These are phyloP conservation scores for Chrysemys picta DNA, from an alignment of 2,113 vertebrate genomes.

Conservation along the genomic window DNA sequence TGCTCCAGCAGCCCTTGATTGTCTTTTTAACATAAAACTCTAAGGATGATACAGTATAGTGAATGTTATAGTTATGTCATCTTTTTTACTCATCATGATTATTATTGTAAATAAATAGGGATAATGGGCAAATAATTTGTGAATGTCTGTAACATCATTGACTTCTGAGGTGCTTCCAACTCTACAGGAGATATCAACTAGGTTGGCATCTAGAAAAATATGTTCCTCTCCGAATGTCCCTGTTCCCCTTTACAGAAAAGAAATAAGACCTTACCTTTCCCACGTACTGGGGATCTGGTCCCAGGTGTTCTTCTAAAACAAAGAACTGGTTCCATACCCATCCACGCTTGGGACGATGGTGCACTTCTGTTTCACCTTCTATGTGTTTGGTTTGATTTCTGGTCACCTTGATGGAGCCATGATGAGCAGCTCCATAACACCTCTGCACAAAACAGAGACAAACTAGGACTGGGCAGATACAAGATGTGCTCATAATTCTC, in stretches of 20 bases:
- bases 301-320: conserved; percentile 99
- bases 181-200: not conserved
- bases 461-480: conserved; percentile 93
- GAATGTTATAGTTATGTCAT: not conserved
- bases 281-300: conserved; percentile 95
- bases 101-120: not conserved
- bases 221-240: not conserved
- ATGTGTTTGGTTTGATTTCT: conserved; percentile 90
- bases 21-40: not conserved
- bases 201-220: not conserved
- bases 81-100: not conserved
- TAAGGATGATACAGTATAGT: not conserved
- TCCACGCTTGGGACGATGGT: conserved; percentile 97
- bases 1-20: not conserved
- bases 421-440: conserved; percentile 85
- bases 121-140: not conserved
- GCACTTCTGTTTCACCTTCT: conserved; percentile 94
- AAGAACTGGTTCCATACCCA: conserved; percentile 99
- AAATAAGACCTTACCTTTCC: conserved; percentile 88
- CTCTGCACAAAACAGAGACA: conserved; percentile 97
- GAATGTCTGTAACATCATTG: not conserved
- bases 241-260: not conserved
- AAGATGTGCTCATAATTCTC: conserved; percentile 91
- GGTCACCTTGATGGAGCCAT: conserved; percentile 81
- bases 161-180: not conserved